Evolutionary conservation across 2,113 vertebrate species (phyloP).

Genomic region (Atherinomorus stipes): DNA sequence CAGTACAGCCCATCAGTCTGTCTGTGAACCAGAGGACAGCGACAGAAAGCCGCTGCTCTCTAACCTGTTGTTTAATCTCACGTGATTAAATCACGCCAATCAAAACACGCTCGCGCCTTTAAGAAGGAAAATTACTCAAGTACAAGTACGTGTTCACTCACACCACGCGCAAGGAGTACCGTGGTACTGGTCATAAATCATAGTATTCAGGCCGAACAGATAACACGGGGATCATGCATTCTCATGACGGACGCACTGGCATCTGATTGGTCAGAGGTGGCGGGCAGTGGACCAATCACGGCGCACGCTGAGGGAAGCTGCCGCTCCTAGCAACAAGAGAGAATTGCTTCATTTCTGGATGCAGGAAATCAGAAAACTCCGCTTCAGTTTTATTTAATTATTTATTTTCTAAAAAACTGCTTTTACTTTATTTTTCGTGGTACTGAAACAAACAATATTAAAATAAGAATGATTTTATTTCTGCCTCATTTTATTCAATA

Average conservation of each 20-base stretch:
- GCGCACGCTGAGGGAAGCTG: slow-evolving; percentile 26
- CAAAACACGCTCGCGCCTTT: too few relatives aligned
- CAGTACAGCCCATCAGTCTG: neutral
- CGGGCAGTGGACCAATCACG: slow-evolving; percentile 61
- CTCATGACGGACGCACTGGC: slow-evolving; percentile 57
- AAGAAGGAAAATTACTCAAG: too few relatives aligned
- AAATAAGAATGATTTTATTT: too few relatives aligned
- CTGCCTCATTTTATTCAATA: too few relatives aligned
- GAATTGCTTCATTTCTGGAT: neutral
- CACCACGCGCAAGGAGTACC: too few relatives aligned
- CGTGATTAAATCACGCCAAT: too few relatives aligned
- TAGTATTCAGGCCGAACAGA: neutral
- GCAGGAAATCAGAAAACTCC: neutral
- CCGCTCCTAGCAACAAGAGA: slow-evolving; percentile 71
- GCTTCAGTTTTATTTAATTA: too few relatives aligned
- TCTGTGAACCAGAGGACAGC: neutral
- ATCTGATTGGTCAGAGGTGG: slow-evolving; percentile 61
- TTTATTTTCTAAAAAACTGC: too few relatives aligned
- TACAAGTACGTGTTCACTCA: too few relatives aligned
- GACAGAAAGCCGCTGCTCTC: neutral
- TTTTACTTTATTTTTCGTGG: neutral
- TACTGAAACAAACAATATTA: too few relatives aligned
- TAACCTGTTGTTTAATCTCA: neutral
- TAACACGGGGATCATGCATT: slow-evolving; percentile 29
- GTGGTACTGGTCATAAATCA: neutral